Evolutionary conservation across 37 sponge, comb jelly and placozoan genomes (phyloP).

Genomic region (Halisarca cf. caerulea): DNA sequence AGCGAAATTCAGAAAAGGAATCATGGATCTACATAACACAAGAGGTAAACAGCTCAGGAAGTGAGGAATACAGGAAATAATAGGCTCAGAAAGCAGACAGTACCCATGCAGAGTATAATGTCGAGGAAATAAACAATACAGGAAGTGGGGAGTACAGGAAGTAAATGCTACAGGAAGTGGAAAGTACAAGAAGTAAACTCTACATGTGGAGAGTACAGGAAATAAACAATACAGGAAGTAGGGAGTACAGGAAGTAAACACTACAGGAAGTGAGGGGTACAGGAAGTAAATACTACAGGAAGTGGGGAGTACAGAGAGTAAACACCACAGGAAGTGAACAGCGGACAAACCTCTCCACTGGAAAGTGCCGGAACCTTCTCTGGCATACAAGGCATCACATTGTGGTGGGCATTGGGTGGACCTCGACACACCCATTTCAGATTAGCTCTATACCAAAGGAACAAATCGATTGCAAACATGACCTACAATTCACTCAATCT

Average conservation of each 20-base stretch:
- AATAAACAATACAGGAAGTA: neutral
- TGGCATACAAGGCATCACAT: slow-evolving; percentile 75
- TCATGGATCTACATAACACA: slow-evolving; percentile 62
- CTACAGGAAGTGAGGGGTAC: neutral
- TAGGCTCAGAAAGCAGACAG: too few relatives aligned
- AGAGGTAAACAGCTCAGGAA: neutral
- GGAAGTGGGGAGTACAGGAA: too few relatives aligned
- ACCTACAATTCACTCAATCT: neutral
- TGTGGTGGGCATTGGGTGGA: slow-evolving; percentile 67
- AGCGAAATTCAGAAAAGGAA: slow-evolving; percentile 77
- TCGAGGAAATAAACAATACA: neutral
- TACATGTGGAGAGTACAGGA: too few relatives aligned
- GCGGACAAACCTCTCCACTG: slow-evolving; percentile 41
- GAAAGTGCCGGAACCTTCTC: slow-evolving; percentile 63
- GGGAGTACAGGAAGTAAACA: neutral
- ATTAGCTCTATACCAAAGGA: neutral
- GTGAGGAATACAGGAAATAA: neutral
- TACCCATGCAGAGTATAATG: too few relatives aligned
- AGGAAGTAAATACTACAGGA: too few relatives aligned
- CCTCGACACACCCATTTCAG: slow-evolving; percentile 59
- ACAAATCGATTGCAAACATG: too few relatives aligned
- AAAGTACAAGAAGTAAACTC: too few relatives aligned
- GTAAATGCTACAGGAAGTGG: neutral
- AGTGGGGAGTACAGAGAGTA: neutral
- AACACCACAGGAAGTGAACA: neutral